Base-by-base conservation (phyloP, 1,140 invertebrate genomes). In the Zaprionus davidi region DNA sequence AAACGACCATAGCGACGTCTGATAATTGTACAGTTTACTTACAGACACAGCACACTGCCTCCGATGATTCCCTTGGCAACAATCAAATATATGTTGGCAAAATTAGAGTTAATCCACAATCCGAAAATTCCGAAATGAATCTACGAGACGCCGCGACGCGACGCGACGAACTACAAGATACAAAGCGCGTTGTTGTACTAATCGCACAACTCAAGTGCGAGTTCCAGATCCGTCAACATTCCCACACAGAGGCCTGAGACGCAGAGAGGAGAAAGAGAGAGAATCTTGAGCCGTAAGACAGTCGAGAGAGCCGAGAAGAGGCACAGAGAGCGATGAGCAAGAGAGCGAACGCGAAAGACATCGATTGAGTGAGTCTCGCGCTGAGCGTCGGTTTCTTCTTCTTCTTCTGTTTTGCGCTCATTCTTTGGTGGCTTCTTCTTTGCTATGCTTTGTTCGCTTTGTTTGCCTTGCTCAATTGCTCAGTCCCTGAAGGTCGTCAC, bases 41-140 rank as follows among this genome's bases (percentile, higher is more conserved):
- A 88, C 84, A 53, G 20, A 24, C 7, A 15, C 13, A 53, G 66
- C 75, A 49, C 65, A 31, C 28, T 31, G 28, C 28, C 38, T n/a
- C n/a, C 9, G n/a, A 46, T 17, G n/a, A 6, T 17, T 46, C 68
- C 79, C 80, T 69, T 56, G 34, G 64, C 77, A 71, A 57, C 68
- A 90, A 88, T 87, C 78, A 81, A 87, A 87, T 78, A 3, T 31
- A 3, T 34, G 2, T 34, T 34, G 31, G 31, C 11, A 70, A 79
- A 88, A 90, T 90, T 90, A 87, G 71, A 62, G 81, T 71, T 87
- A 88, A 87, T 87, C 83, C 83, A 71, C 31, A 57, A 12, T 58
- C 51, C 17, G 41, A 64, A 49, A 51, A 69, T 63, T 71, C 60
- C 44, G 49, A 53, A 81, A 78, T 20, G 55, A 69, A 79, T 76